phyloP scores from a whole-genome alignment of 2,888 invertebrate species.

The Acanthosoma haemorrhoidale region DNA sequence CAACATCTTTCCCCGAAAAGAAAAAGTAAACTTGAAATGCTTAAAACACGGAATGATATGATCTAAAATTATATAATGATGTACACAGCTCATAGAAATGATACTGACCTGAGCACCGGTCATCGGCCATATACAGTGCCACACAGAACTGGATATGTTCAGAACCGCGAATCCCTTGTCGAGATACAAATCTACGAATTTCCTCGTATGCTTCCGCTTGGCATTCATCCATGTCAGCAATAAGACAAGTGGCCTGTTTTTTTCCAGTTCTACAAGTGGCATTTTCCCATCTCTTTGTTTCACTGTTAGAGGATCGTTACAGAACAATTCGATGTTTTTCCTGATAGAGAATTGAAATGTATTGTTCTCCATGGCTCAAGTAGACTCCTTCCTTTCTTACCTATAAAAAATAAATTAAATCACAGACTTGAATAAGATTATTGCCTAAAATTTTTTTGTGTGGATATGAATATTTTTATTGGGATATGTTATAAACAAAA shows the following conservation, averaged over 20 bases:
- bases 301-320: conserved; percentile 22
- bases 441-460: no score
- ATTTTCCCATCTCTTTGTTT: conserved; percentile 3
- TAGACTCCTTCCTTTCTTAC: no score
- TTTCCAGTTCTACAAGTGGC: conserved; percentile 2
- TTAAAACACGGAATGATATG: no score
- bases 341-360: conserved; percentile 16
- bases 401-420: no score
- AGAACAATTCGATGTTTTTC: conserved; percentile 32
- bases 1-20: no score
- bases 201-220: conserved; percentile 73
- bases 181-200: conserved; percentile 75
- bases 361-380: not conserved
- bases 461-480: no score
- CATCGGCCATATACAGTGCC: conserved; percentile 81
- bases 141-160: conserved; percentile 69
- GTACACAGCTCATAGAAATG: not conserved
- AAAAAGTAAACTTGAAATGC: no score
- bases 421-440: no score
- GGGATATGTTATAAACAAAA: no score
- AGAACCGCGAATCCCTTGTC: conserved; percentile 82
- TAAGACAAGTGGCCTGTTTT: conserved; percentile 59
- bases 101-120: conserved; percentile 67
- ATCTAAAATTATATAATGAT: not conserved
- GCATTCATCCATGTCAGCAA: conserved; percentile 82